These are phyloP conservation scores for Listronotus oregonensis DNA, from an alignment of 1,140 invertebrate genomes.

Conservation along the genomic window DNA sequence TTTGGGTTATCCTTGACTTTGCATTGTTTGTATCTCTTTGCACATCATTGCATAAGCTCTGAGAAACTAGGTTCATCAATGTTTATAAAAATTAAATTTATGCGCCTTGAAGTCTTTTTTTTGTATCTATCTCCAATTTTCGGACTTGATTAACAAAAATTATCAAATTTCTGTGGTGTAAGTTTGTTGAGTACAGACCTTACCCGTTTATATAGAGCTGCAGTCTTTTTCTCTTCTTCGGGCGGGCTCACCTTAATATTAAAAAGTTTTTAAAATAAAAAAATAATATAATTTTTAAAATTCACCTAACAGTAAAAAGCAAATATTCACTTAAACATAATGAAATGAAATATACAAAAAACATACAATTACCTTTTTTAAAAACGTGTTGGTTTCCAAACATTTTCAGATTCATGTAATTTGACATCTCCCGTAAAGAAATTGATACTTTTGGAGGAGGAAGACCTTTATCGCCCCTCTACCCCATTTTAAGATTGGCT, in stretches of 20 bases:
- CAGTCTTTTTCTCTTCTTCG: slow-evolving; percentile 68
- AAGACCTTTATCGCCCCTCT: slow-evolving; percentile 54
- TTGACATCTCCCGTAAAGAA: slow-evolving; percentile 83
- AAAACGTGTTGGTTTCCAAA: slow-evolving; percentile 80
- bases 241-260: slow-evolving; percentile 18
- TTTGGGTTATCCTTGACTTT: slow-evolving; percentile 45
- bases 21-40: slow-evolving; percentile 65
- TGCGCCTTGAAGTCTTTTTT: slow-evolving; percentile 77
- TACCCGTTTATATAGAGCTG: slow-evolving; percentile 81
- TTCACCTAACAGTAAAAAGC: too few species aligned
- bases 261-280: slow-evolving; percentile 30
- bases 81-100: slow-evolving; percentile 90
- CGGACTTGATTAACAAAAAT: slow-evolving; percentile 78
- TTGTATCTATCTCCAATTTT: slow-evolving; percentile 78
- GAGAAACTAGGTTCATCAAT: slow-evolving; percentile 93
- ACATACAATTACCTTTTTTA: slow-evolving; percentile 50
- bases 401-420: slow-evolving; percentile 83
- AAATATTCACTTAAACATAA: too few species aligned
- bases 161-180: slow-evolving; percentile 90
- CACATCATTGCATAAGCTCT: slow-evolving; percentile 87
- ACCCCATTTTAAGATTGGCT: slow-evolving; percentile 59
- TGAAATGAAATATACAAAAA: too few species aligned
- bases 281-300: neutral
- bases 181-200: slow-evolving; percentile 92
- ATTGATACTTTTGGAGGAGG: slow-evolving; percentile 66